Evolutionary conservation across 2,888 invertebrate species (phyloP).

Genomic region (Micoletzkya japonica): DNA sequence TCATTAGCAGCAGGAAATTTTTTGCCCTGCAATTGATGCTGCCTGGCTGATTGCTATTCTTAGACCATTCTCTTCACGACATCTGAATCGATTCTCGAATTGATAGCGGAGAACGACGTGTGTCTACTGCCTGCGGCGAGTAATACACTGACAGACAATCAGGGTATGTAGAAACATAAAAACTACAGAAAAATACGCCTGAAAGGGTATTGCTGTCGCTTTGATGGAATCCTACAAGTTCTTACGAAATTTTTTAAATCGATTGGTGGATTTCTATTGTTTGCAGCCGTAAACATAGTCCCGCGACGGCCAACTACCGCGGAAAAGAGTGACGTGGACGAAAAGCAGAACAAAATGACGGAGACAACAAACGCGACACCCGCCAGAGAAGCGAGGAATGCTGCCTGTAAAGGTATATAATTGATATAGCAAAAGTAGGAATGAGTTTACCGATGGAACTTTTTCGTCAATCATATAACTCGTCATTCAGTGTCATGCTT

Average conservation of each 20-base stretch:
- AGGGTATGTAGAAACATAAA: slow-evolving; percentile 13
- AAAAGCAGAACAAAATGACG: slow-evolving; percentile 2
- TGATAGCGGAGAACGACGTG: slow-evolving; percentile 68
- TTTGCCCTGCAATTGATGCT: background rate
- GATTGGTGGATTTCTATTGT: too few relatives aligned
- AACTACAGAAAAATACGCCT: too few relatives aligned
- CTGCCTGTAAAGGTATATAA: background rate
- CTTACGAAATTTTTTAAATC: too few relatives aligned
- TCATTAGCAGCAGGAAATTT: background rate
- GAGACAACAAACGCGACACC: background rate
- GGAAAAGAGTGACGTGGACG: slow-evolving; percentile 1
- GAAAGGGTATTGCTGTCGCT: too few relatives aligned
- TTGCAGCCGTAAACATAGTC: too few relatives aligned
- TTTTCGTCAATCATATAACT: background rate
- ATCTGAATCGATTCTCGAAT: slow-evolving; percentile 76
- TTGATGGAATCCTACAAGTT: too few relatives aligned
- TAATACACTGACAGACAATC: background rate
- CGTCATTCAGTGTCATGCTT: background rate
- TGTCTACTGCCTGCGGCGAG: slow-evolving; percentile 42
- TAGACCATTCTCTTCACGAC: slow-evolving; percentile 85
- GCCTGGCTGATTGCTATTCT: slow-evolving; percentile 34
- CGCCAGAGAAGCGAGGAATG: background rate
- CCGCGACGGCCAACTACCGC: slow-evolving; percentile 28
- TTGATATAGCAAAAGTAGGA: too few relatives aligned
- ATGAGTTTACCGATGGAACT: background rate